Evolutionary conservation across 2,888 invertebrate genomes (phyloP).

Genomic region (Stenodema calcarata): DNA sequence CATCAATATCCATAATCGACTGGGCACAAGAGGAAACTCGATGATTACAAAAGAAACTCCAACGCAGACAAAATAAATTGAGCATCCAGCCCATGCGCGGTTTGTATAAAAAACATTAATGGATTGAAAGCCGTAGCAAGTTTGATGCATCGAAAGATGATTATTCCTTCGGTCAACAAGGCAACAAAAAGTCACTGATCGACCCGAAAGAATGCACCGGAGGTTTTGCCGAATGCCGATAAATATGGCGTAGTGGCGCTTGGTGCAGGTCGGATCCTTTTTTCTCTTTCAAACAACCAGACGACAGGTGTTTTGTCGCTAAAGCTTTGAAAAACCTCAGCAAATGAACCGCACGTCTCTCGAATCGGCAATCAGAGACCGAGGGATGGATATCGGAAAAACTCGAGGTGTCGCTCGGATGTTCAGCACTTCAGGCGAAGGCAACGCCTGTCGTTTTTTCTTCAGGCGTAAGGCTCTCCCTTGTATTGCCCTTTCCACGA

Average conservation of each 20-base stretch:
- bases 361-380: slow-evolving; percentile 3
- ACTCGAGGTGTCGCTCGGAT: slow-evolving; percentile 22
- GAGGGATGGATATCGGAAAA: slow-evolving; percentile 19
- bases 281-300: background rate
- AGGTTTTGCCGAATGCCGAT: background rate
- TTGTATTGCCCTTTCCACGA: background rate
- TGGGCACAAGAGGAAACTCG: background rate
- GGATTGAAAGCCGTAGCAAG: background rate
- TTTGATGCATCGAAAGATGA: background rate
- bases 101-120: background rate
- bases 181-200: background rate
- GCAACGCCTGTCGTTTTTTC: background rate
- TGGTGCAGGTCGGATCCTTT: background rate
- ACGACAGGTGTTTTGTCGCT: slow-evolving; percentile 34
- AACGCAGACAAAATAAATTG: background rate
- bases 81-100: background rate
- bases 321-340: background rate
- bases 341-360: slow-evolving; percentile 36
- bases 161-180: background rate
- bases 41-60: background rate
- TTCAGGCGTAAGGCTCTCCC: background rate
- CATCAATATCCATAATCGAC: background rate
- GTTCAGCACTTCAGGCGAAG: background rate
- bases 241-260: slow-evolving; percentile 5
- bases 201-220: background rate